A percentile compares a stretch with the other conserved stretches of the same genome.
phyloP scores from a whole-genome alignment of 2,888 invertebrate species.

The Strigamia maritima region DNA sequence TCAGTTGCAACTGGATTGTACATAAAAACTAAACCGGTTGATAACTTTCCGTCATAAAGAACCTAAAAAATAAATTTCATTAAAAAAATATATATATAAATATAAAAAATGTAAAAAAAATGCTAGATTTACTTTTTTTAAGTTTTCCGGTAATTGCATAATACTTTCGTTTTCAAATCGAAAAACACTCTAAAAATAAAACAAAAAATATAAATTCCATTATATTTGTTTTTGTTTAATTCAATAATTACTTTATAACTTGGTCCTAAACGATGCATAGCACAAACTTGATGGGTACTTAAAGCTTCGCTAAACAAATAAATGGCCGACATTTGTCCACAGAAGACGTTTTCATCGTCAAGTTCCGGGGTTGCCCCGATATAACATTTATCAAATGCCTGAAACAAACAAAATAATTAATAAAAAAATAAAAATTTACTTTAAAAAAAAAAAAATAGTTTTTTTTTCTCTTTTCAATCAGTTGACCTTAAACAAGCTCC shows the following conservation, averaged over 20 bases:
- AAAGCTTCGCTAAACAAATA: constrained; percentile 97
- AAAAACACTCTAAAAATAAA: constrained; percentile 83
- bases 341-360: constrained; percentile 95
- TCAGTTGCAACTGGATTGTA: constrained; percentile 99
- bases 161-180: constrained; percentile 99
- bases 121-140: constrained; percentile 87
- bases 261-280: constrained; percentile 96
- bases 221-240: neutral
- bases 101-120: neutral
- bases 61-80: constrained; percentile 62
- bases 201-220: neutral
- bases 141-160: constrained; percentile 94
- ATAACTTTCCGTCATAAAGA: constrained; percentile 95
- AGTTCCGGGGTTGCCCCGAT: constrained; percentile 96
- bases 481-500: too few species aligned
- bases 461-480: too few species aligned
- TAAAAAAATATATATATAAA: neutral
- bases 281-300: constrained; percentile 95
- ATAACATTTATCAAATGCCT: constrained; percentile 99
- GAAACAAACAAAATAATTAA: constrained; percentile 44
- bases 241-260: constrained; percentile 85
- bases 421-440: too few species aligned
- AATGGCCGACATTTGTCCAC: constrained; percentile 99
- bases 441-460: too few species aligned
- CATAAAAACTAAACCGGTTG: constrained; percentile 96